Percentiles rank a stretch among this genome's conserved stretches.
Conservation (phyloP, 2,113 vertebrate species). For the Dasypus novemcinctus region DNA sequence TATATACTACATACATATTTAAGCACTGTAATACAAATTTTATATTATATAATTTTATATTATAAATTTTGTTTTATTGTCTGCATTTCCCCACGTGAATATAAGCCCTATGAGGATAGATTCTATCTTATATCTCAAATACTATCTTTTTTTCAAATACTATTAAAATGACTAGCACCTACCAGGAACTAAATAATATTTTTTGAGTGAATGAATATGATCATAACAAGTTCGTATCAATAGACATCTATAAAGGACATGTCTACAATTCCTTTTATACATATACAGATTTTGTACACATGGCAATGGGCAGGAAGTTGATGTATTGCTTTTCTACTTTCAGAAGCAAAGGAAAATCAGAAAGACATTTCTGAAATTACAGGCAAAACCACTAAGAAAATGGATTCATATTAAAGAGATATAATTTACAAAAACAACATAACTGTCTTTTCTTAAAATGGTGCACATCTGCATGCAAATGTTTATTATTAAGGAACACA, state of each 20-base stretch:
- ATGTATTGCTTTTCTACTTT: slow-evolving; percentile 7
- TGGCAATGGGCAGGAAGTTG: background rate
- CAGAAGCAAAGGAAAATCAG: background rate
- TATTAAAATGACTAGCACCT: background rate
- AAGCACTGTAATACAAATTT: background rate
- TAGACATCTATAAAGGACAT: background rate
- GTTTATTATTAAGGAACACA: background rate
- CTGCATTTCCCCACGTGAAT: background rate
- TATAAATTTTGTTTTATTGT: background rate
- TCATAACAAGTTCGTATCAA: background rate
- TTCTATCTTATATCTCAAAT: background rate
- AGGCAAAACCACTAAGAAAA: background rate
- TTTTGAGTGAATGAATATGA: background rate
- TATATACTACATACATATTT: background rate
- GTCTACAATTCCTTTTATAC: background rate
- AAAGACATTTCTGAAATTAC: background rate
- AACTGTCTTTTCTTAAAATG: background rate
- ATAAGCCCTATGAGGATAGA: background rate
- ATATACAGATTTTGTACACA: slow-evolving; percentile 15
- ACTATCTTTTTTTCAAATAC: background rate
- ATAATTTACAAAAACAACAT: background rate
- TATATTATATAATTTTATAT: no score
- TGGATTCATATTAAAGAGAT: background rate
- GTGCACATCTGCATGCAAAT: background rate
- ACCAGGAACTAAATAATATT: background rate